Percentiles rank a stretch among this genome's conserved stretches.
Conservation (phyloP, 1,140 invertebrate species). For the Caerostris extrusa region DNA sequence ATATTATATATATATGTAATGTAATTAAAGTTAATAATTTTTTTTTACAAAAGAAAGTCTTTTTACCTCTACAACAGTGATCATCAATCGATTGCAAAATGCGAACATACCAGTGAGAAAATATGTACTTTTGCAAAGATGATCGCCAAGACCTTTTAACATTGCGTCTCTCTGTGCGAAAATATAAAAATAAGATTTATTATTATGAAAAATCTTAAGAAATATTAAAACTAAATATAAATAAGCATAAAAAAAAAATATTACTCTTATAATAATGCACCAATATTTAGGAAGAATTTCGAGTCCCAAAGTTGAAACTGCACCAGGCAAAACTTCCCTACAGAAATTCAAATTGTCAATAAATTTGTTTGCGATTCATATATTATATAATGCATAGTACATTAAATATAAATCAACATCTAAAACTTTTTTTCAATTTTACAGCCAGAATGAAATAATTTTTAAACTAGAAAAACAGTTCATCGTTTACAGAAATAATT, state of each 20-base stretch:
- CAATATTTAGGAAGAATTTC: constrained; percentile 3
- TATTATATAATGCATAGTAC: too few species aligned
- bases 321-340: constrained; percentile 62
- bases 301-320: constrained; percentile 47
- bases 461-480: too few species aligned
- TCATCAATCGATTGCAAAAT: not conserved
- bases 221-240: not conserved
- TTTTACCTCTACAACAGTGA: not conserved
- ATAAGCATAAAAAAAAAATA: not conserved
- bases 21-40: too few species aligned
- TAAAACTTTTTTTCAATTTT: too few species aligned
- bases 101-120: not conserved
- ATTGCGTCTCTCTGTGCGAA: not conserved
- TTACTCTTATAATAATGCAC: constrained; percentile 24
- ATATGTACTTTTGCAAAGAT: not conserved
- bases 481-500: too few species aligned
- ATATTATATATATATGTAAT: too few species aligned
- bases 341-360: not conserved
- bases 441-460: too few species aligned
- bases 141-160: not conserved
- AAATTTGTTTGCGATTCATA: too few species aligned
- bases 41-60: not conserved
- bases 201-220: not conserved
- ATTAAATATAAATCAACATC: too few species aligned
- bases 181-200: not conserved